These are phyloP conservation scores for Callithrix jacchus DNA, from an alignment of 2,113 vertebrate genomes.

Conservation along the genomic window DNA sequence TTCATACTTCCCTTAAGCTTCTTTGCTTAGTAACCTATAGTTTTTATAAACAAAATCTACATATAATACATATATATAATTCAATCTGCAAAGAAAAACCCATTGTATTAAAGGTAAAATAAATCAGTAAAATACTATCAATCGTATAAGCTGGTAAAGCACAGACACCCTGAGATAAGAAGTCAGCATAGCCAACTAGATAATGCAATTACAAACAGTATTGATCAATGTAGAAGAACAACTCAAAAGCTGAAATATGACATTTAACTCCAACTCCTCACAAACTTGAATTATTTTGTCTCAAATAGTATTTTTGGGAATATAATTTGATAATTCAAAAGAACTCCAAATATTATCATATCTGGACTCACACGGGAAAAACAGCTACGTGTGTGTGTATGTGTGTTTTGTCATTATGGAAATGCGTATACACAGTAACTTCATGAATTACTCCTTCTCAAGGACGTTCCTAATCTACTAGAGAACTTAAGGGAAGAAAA, in stretches of 20 bases:
- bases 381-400: not conserved
- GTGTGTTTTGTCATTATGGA: not conserved
- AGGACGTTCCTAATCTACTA: not conserved
- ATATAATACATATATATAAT: not conserved
- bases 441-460: not conserved
- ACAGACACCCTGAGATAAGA: not conserved
- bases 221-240: not conserved
- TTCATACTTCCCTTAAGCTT: not conserved
- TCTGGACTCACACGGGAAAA: not conserved
- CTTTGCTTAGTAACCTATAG: not conserved
- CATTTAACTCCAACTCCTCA: not conserved
- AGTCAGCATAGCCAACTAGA: not conserved
- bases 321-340: not conserved
- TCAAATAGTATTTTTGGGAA: not conserved
- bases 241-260: not conserved
- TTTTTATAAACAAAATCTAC: not conserved
- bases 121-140: not conserved
- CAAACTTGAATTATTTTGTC: not conserved
- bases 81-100: not conserved
- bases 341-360: not conserved
- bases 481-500: not conserved
- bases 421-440: not conserved
- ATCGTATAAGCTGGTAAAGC: not conserved
- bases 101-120: not conserved
- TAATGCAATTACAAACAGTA: not conserved